phyloP scores from a whole-genome alignment of 2,888 invertebrate species.

The Parnassius glacialis region DNA sequence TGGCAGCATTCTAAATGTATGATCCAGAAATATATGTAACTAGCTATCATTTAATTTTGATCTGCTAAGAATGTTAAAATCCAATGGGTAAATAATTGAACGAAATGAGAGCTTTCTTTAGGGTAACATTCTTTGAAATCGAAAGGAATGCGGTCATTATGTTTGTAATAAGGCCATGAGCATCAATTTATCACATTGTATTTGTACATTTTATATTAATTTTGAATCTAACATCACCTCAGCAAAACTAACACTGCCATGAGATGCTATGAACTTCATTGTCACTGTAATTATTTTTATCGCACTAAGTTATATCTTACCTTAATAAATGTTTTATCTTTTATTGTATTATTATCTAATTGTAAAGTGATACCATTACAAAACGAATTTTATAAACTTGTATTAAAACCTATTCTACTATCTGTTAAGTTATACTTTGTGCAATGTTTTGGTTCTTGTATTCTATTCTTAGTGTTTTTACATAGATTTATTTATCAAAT shows the following conservation, averaged over 20 bases:
- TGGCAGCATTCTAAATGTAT: conserved; percentile 16
- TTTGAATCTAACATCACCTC: conserved; percentile 14
- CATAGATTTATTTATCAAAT: conserved; percentile 18
- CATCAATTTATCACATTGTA: conserved; percentile 9
- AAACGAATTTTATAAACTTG: conserved; percentile 16
- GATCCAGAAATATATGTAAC: not conserved
- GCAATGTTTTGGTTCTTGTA: conserved; percentile 23
- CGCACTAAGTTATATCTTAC: conserved; percentile 14
- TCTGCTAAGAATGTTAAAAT: too few species aligned
- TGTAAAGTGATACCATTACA: conserved; percentile 13
- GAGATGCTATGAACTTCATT: conserved; percentile 17
- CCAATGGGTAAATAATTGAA: too few species aligned
- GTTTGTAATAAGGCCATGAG: conserved; percentile 10
- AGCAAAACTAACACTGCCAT: conserved; percentile 24
- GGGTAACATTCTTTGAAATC: too few species aligned
- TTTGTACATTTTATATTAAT: conserved; percentile 1
- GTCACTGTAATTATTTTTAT: conserved; percentile 15
- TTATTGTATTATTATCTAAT: conserved; percentile 8
- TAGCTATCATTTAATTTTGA: too few species aligned
- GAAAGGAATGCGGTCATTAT: conserved; percentile 16
- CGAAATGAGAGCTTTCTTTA: too few species aligned
- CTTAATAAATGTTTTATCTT: conserved; percentile 12
- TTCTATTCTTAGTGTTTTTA: conserved; percentile 10
- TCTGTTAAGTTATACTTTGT: conserved; percentile 20
- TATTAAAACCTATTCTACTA: conserved; percentile 4